Conservation (phyloP, 2,888 invertebrate genomes). For the Yponomeuta plumbellus region DNA sequence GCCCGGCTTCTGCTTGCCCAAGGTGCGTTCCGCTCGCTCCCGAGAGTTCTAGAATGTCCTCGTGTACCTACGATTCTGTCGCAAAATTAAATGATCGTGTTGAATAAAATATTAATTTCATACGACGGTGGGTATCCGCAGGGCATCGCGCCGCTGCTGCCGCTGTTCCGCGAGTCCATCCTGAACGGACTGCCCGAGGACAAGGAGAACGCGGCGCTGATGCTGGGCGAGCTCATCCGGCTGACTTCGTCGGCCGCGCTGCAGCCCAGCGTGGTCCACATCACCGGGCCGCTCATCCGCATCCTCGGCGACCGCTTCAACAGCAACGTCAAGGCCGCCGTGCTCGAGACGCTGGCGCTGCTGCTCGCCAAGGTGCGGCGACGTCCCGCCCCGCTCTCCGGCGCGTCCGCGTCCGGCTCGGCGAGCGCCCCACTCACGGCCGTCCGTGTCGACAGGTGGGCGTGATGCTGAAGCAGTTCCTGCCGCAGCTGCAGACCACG, state of each 20-base stretch:
- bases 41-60: no score
- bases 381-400: not conserved
- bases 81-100: no score
- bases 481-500: conserved; percentile 98
- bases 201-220: conserved; percentile 96
- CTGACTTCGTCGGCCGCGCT: conserved; percentile 91
- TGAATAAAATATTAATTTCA: no score
- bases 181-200: conserved; percentile 96
- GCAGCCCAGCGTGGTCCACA: conserved; percentile 96
- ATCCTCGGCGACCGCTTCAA: conserved; percentile 97
- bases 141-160: conserved; percentile 94
- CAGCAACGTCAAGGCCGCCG: conserved; percentile 95
- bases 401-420: not conserved
- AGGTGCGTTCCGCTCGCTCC: conserved; percentile 54
- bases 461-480: conserved; percentile 95
- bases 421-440: not conserved
- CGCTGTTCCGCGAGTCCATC: conserved; percentile 97
- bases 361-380: conserved; percentile 88
- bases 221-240: conserved; percentile 88
- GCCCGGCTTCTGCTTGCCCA: conserved; percentile 95
- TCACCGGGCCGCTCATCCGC: conserved; percentile 98
- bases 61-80: no score
- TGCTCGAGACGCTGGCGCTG: conserved; percentile 93
- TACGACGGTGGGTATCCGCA: no score
- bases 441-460: conserved; percentile 81